Evolutionary conservation across 2,113 vertebrate species (phyloP), one percentile per base, ranked within the genome.

Genomic region (Nothocercus nigrocapillus): DNA sequence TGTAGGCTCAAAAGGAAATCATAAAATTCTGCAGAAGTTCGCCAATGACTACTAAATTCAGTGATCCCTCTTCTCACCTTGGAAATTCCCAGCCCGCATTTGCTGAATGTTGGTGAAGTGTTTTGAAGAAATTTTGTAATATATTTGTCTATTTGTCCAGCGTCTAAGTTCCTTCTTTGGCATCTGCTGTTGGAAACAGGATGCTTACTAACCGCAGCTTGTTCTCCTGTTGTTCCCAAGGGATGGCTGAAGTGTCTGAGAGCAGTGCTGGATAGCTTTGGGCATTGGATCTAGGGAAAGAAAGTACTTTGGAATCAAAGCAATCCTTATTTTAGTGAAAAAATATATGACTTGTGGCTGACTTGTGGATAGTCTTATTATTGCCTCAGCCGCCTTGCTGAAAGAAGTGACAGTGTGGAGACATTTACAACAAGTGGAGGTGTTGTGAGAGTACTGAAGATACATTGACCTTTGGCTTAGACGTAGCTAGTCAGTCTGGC

Each of bases 121-220:
- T 62, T 95, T 84, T 51, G 75, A 89, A 89, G 93, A 95, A 90
- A 93, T 90, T 84, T 18, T 78, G 36, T 93, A 34, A 36, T 15
- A 13, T 61, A 47, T 90, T 96, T 54, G 53, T 54, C 25, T 56
- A 56, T 56, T 56, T 96, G 38, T 90, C 34, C 56, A 75, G 68
- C 78, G 69, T 12, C 68, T 22, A 34, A 30, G 85, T 88, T 88
- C 86, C 51, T 84, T 78, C 95, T 97, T 75, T 91, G 95, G 92
- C 74, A 15, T 93, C 85, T 80, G 47, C 90, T 89, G 17, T 22
- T 72, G 77, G 86, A 96, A 69, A 74, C 93, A 95, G 96, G 96
- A 97, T 96, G 93, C 86, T 96, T 95, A 93, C 88, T 97, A 93
- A 95, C 8, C 5, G 16, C 89, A 53, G 76, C 69, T n/a, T 94